phyloP scores from a whole-genome alignment of 1,140 invertebrate species.

The Drosophila lowei region DNA sequence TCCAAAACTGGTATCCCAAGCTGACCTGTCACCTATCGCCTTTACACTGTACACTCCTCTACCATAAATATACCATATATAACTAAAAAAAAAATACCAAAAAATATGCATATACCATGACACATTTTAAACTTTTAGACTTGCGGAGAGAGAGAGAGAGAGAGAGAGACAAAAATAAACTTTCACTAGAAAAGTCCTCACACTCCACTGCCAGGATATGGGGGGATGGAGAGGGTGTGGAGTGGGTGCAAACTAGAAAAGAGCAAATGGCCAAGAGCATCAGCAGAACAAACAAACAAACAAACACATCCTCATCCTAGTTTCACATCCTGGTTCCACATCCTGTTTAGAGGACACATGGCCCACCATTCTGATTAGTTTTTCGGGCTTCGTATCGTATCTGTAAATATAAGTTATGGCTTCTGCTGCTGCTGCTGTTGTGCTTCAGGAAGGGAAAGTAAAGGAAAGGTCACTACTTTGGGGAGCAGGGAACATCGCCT shows the following conservation, averaged over 20 bases:
- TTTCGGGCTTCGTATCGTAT: constrained; percentile 12
- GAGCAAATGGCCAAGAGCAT: constrained; percentile 54
- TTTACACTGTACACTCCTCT: background rate
- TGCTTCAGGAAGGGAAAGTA: constrained; percentile 8
- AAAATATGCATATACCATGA: constrained; percentile 34
- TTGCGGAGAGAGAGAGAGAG: constrained; percentile 1
- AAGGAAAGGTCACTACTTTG: background rate
- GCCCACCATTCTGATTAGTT: constrained; percentile 35
- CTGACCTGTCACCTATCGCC: background rate
- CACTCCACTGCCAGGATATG: background rate
- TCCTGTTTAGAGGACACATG: constrained; percentile 38
- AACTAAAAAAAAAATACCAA: constrained; percentile 30
- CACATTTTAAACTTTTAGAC: constrained; percentile 60
- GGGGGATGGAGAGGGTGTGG: constrained; percentile 17
- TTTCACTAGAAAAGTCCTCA: constrained; percentile 29
- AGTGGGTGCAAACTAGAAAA: constrained; percentile 30
- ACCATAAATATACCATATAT: constrained; percentile 19
- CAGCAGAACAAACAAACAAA: constrained; percentile 41
- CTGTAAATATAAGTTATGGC: constrained; percentile 30
- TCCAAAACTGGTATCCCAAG: background rate
- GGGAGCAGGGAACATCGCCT: background rate
- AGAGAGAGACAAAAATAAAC: constrained; percentile 38
- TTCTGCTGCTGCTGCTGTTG: constrained; percentile 1
- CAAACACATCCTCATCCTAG: constrained; percentile 17
- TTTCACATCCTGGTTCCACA: constrained; percentile 5